Evolutionary conservation across 2,888 invertebrate species (phyloP).

Genomic region (Amphipoea lucens): DNA sequence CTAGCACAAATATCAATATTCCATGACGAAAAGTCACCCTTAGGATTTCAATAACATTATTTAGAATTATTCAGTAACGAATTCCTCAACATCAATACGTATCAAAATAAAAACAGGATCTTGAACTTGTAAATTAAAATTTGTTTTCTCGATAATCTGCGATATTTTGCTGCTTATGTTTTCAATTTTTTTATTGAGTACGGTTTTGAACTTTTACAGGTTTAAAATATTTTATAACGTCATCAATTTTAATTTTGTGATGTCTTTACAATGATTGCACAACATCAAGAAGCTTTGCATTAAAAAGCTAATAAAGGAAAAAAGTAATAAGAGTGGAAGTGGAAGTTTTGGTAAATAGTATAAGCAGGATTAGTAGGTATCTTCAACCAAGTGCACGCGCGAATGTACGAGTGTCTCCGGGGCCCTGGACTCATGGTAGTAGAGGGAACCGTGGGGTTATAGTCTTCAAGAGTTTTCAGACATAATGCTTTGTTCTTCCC

Average conservation of each 20-base stretch:
- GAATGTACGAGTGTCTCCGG: too few species aligned
- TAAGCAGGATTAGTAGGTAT: background rate
- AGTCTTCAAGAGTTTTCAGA: background rate
- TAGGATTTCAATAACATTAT: background rate
- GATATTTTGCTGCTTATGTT: constrained; percentile 12
- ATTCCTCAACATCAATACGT: constrained; percentile 1
- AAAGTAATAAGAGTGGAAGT: too few species aligned
- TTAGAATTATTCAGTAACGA: background rate
- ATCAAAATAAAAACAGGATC: constrained; percentile 24
- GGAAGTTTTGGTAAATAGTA: too few species aligned
- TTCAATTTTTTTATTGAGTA: background rate
- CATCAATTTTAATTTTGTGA: background rate
- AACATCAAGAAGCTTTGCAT: background rate
- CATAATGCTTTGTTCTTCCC: background rate
- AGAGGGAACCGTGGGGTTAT: background rate
- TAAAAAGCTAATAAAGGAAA: too few species aligned
- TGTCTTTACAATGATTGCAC: background rate
- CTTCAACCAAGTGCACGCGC: background rate
- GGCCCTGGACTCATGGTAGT: background rate
- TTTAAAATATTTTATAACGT: background rate
- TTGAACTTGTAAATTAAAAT: constrained; percentile 24
- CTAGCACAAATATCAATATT: background rate
- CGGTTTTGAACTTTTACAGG: background rate
- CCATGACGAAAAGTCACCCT: background rate
- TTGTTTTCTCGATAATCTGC: constrained; percentile 6